Conservation (phyloP, 2,113 vertebrate species). For the Leucoraja erinaceus region DNA sequence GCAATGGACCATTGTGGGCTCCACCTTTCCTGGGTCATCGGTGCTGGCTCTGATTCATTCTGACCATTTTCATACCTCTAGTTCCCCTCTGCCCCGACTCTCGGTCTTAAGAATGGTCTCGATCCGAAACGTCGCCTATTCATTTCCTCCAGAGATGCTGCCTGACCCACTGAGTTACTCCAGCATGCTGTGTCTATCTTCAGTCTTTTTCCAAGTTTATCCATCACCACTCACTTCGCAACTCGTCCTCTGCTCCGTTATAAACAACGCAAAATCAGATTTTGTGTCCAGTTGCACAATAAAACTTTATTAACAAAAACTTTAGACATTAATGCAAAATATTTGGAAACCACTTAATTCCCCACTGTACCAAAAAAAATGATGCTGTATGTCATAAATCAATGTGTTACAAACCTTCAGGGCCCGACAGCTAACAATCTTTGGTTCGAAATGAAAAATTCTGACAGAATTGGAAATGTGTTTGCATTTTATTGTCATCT, state of each 20-base stretch:
- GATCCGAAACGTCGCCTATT: too few relatives aligned
- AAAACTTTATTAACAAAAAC: slow-evolving; percentile 36
- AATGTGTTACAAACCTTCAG: background rate
- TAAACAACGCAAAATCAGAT: background rate
- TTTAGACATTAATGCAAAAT: slow-evolving; percentile 25
- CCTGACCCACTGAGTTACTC: too few relatives aligned
- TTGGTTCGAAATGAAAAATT: slow-evolving; percentile 9
- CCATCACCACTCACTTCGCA: too few relatives aligned
- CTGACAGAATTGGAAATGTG: background rate
- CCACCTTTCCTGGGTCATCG: too few relatives aligned
- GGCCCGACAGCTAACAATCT: slow-evolving; percentile 14
- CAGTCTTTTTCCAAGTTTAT: too few relatives aligned
- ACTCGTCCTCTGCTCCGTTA: background rate
- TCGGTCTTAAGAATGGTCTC: too few relatives aligned
- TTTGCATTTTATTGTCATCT: background rate
- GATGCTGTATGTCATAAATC: background rate
- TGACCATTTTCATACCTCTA: too few relatives aligned
- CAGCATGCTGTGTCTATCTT: too few relatives aligned
- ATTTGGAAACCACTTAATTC: background rate
- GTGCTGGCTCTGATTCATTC: too few relatives aligned
- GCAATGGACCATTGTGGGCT: too few relatives aligned
- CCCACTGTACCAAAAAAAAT: slow-evolving; percentile 8
- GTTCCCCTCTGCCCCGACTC: too few relatives aligned
- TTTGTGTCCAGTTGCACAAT: background rate
- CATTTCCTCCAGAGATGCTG: too few relatives aligned